phyloP scores from a whole-genome alignment of 2,797 vertebrate genomes.

The Falco naumanni region DNA sequence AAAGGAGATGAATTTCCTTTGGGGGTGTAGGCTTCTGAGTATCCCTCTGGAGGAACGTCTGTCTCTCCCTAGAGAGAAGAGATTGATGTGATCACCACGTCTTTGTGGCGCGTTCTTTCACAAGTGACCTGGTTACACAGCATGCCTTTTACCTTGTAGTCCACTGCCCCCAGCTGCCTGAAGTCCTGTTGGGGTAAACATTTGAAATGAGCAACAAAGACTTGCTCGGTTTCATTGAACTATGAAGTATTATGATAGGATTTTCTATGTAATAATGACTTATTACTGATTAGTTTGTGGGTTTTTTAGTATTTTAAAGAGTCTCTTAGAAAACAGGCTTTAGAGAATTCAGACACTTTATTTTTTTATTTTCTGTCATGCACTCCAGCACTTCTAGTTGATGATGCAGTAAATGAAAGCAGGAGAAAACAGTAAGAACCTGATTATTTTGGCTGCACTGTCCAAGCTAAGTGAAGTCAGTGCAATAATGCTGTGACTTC shows the following conservation, averaged over 20 bases:
- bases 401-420: constrained; percentile 25
- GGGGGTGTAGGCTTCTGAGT: background rate
- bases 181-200: background rate
- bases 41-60: background rate
- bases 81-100: background rate
- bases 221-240: background rate
- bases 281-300: background rate
- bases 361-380: background rate
- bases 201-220: background rate
- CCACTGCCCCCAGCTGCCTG: background rate
- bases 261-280: constrained; percentile 9
- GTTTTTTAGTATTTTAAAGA: constrained; percentile 15
- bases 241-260: background rate
- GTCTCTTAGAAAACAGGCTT: background rate
- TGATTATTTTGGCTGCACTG: background rate
- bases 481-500: background rate
- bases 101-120: background rate
- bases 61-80: background rate
- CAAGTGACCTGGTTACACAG: constrained; percentile 43
- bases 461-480: background rate
- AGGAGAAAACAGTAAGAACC: background rate
- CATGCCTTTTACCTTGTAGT: constrained; percentile 34
- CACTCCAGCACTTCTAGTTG: constrained; percentile 51
- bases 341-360: constrained; percentile 36
- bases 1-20: background rate